Evolutionary conservation across 2,888 invertebrate species (phyloP).

Genomic region (Drosophila bunnanda): DNA sequence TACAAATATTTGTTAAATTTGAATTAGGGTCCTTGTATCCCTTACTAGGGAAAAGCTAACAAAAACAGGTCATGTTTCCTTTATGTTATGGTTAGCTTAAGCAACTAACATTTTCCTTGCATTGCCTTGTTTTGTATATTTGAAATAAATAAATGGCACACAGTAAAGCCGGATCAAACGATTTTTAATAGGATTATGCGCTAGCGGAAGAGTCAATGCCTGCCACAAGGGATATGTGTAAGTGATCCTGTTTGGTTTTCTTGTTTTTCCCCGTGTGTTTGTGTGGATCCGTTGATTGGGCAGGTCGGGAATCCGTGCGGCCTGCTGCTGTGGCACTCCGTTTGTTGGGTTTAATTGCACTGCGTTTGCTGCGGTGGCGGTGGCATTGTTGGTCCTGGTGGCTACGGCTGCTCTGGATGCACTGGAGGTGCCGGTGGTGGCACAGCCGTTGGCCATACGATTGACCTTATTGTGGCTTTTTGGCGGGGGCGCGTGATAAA

Average conservation of each 20-base stretch:
- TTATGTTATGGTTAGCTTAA: neutral
- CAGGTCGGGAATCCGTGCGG: constrained; percentile 45
- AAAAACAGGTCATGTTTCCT: neutral
- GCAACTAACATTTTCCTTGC: neutral
- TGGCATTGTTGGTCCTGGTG: constrained; percentile 35
- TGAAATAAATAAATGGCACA: neutral
- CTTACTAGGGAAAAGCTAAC: neutral
- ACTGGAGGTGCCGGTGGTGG: constrained; percentile 24
- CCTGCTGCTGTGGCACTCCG: constrained; percentile 44
- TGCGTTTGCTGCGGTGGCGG: constrained; percentile 52
- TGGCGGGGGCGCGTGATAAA: constrained; percentile 52
- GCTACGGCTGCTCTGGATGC: neutral
- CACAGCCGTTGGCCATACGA: constrained; percentile 45
- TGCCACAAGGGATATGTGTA: neutral
- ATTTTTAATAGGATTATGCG: constrained; percentile 5
- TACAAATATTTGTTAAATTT: neutral
- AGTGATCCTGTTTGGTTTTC: neutral
- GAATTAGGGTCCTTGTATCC: no score
- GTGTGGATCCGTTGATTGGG: constrained; percentile 64
- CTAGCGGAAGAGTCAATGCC: neutral
- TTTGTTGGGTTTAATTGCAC: constrained; percentile 72
- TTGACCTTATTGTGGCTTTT: constrained; percentile 70
- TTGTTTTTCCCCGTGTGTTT: neutral
- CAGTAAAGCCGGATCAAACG: neutral
- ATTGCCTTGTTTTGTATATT: neutral